Evolutionary conservation across 2,113 vertebrate species (phyloP).

Genomic region (Pseudolaguvia tuberculata): DNA sequence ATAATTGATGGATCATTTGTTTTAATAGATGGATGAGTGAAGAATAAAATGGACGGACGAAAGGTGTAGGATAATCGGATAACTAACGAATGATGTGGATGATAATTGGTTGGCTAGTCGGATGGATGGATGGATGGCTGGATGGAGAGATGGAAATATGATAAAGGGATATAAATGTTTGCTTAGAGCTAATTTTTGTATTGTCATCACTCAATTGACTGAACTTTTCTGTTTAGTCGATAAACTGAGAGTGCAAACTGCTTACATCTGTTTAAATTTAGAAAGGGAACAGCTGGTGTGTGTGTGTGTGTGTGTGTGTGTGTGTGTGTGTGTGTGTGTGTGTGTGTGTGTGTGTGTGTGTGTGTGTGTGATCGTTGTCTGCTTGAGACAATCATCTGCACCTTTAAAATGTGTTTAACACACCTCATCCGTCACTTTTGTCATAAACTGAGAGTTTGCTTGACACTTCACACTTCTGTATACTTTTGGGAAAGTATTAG

Average conservation of each 20-base stretch:
- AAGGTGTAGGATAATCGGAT: no score
- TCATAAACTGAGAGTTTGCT: neutral
- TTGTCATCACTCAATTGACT: no score
- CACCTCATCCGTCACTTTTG: neutral
- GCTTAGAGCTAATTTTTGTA: no score
- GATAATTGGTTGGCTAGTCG: no score
- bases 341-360: conserved; percentile 41
- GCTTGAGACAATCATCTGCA: neutral
- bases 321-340: conserved; percentile 41
- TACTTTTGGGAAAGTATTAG: no score
- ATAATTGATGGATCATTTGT: no score
- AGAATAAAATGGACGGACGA: no score
- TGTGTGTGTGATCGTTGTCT: neutral
- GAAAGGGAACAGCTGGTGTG: conserved; percentile 36
- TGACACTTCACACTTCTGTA: neutral
- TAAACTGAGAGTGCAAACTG: neutral
- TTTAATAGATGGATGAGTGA: no score
- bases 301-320: conserved; percentile 11
- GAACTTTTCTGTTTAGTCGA: neutral
- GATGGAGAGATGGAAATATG: no score
- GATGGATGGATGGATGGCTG: no score
- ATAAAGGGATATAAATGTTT: no score
- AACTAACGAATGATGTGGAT: no score
- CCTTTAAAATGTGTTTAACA: neutral
- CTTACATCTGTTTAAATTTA: conserved; percentile 39